A percentile compares a stretch with the other conserved stretches of the same genome.
Conservation (phyloP, 2,888 invertebrate genomes). For the Coremacera marginata region DNA sequence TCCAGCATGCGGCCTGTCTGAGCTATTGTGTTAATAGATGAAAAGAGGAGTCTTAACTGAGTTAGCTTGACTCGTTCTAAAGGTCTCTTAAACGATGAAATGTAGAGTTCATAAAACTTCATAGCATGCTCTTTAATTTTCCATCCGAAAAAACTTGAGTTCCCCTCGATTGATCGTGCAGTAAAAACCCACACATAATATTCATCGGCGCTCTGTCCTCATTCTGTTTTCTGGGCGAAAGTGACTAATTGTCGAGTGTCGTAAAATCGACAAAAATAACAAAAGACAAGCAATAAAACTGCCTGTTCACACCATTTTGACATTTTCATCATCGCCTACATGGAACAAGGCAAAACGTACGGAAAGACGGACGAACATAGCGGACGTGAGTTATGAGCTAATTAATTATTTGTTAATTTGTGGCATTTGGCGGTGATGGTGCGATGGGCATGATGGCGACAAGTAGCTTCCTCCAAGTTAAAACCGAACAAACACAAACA, state of each 20-base stretch:
- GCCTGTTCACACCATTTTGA: conserved; percentile 44
- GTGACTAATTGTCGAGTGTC: conserved; percentile 39
- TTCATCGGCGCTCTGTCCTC: neutral
- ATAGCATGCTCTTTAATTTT: neutral
- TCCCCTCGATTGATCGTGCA: neutral
- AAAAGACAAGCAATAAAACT: conserved; percentile 33
- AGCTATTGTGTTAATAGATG: too few relatives aligned
- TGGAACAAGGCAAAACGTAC: neutral
- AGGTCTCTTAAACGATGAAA: too few relatives aligned
- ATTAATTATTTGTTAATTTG: conserved; percentile 66
- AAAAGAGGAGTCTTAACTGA: too few relatives aligned
- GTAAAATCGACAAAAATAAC: conserved; percentile 28
- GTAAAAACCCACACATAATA: neutral
- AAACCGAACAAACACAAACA: neutral
- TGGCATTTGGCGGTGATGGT: conserved; percentile 41
- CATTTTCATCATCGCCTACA: conserved; percentile 19
- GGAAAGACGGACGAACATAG: neutral
- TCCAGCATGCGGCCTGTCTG: too few relatives aligned
- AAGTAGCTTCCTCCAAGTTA: conserved; percentile 25
- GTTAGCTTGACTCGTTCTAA: too few relatives aligned
- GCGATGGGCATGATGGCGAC: conserved; percentile 21
- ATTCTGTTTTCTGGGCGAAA: neutral
- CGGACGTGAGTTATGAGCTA: conserved; percentile 58
- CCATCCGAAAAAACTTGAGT: neutral
- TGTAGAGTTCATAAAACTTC: neutral